Base-by-base conservation (phyloP, 2,888 invertebrate genomes). In the Bugulina stolonifera region DNA sequence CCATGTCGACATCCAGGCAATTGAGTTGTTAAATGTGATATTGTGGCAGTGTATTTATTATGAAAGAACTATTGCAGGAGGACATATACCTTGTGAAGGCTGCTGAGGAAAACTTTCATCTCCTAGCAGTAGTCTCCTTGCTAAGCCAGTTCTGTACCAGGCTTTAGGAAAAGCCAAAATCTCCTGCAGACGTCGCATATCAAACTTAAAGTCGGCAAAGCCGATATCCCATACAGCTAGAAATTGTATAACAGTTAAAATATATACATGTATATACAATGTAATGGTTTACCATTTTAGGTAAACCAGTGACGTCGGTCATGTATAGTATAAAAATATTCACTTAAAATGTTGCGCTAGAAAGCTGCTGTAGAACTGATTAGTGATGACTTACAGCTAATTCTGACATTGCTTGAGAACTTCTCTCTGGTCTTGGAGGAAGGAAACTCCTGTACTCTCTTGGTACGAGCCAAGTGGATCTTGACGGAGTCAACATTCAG, bases 101-200 rank as follows among this genome's bases (percentile, higher is more conserved):
- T 25, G 64, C 5, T 64, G 64, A 75, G 54, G 10, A 5, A 85
- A 88, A 80, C 91, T 93, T 73, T 95, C 88, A 85, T 99, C 98
- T 0, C 99, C 84, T 0, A 84, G 81, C 74, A 84, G 84, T 73
- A 84, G 76, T 32, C 83, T 73, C 10, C 84, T 88, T 35, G 97
- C 94, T 79, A 99, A 93, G 77, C 93, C 93, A 54, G 94, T 89
- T 1, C 97, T 87, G 85, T 99, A 99, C 99, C 99, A 99, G 22
- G 98, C 97, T 86, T 95, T 95, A 0, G 98, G 98, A 84, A 99
- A 97, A 0, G 96, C 95, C 73, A 99, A 87, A 80, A 99, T 96
- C 87, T 99, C 99, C 0, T 94, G 93, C 75, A 99, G 86, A 0
- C 98, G 89, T 52, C 98, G 89, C 96, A 99, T 98, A 84, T 99